phyloP scores from a whole-genome alignment of 2,888 invertebrate genomes.

The Rhagium mordax region DNA sequence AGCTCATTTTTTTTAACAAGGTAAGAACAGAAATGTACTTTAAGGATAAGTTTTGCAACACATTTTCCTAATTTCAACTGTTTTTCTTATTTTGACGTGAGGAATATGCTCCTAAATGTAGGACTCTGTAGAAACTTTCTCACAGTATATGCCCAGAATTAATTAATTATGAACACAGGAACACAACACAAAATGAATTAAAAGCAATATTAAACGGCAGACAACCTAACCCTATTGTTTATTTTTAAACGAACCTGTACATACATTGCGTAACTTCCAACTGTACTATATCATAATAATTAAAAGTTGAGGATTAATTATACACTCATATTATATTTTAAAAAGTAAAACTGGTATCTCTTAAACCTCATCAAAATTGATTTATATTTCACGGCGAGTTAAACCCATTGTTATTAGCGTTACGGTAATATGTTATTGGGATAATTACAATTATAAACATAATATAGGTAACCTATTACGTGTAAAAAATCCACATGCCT shows the following conservation, averaged over 20 bases:
- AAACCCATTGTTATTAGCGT: background rate
- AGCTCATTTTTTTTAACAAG: no score
- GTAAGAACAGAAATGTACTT: no score
- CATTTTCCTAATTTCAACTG: no score
- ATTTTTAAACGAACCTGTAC: background rate
- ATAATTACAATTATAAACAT: background rate
- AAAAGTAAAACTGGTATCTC: background rate
- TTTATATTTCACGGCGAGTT: constrained; percentile 3
- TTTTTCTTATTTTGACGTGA: no score
- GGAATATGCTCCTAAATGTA: no score
- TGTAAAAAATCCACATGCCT: background rate
- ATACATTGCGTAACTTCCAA: background rate
- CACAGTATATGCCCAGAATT: no score
- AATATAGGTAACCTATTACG: background rate
- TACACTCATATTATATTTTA: background rate
- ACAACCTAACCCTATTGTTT: background rate
- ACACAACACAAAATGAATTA: no score
- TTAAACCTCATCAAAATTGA: background rate
- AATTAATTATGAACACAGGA: no score
- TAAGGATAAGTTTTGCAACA: no score
- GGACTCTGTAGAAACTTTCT: no score
- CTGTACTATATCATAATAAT: background rate
- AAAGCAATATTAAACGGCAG: no score
- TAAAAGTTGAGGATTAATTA: background rate
- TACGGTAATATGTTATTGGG: constrained; percentile 1